Percentiles rank a stretch among this genome's conserved stretches.
Evolutionary conservation across 1,140 invertebrate species (phyloP).

Genomic region (Mya arenaria): DNA sequence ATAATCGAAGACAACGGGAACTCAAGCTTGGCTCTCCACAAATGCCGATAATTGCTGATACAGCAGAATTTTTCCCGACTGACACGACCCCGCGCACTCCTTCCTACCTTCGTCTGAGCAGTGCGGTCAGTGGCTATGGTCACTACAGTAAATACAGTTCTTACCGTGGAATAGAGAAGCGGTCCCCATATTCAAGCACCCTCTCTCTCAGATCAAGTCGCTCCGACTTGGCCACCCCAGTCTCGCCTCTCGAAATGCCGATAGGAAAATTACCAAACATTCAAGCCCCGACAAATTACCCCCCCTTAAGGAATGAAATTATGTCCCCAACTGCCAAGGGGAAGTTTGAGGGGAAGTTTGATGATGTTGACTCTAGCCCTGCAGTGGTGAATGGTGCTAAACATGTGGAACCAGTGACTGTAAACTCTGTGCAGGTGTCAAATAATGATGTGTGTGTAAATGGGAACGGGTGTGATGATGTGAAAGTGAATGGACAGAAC

Average conservation of each 20-base stretch:
- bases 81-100: conserved; percentile 41
- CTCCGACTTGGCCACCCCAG: conserved; percentile 44
- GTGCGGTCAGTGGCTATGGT: conserved; percentile 54
- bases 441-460: conserved; percentile 1
- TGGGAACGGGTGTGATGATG: conserved; percentile 26
- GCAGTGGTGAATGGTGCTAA: conserved; percentile 21
- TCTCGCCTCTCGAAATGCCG: conserved; percentile 52
- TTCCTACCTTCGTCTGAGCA: conserved; percentile 48
- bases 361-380: background rate
- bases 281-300: conserved; percentile 42
- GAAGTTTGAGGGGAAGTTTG: background rate
- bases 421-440: background rate
- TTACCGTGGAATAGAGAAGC: conserved; percentile 54
- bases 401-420: background rate
- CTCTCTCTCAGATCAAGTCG: conserved; percentile 48
- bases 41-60: conserved; percentile 46
- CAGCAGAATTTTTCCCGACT: conserved; percentile 34
- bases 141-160: conserved; percentile 50
- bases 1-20: conserved; percentile 1
- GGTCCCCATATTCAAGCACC: conserved; percentile 55
- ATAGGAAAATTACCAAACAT: conserved; percentile 54
- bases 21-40: conserved; percentile 32
- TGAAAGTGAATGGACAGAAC: conserved; percentile 44
- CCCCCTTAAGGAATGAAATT: conserved; percentile 40
- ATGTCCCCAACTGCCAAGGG: conserved; percentile 17